Base-by-base conservation (phyloP, 2,113 vertebrate species). In the Indri indri region DNA sequence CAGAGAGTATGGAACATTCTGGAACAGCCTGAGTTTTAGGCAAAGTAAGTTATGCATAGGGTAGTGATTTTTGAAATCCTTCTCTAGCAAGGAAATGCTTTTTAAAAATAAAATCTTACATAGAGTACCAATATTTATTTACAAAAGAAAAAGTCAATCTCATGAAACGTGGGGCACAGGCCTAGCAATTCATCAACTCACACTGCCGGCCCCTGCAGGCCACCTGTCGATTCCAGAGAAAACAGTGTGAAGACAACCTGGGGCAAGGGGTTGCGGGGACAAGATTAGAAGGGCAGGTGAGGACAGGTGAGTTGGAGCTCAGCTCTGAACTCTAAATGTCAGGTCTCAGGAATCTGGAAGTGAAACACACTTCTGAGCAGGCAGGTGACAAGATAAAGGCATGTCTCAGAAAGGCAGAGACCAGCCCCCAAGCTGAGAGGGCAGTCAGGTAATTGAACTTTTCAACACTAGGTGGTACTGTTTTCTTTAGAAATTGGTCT, bases 401-500 rank as follows among this genome's bases (percentile, higher is more conserved):
- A 25, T 25, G 40, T 71, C 81, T 68, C 6, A 73, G 47, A 85
- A 59, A 13, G 7, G 12, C 14, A 66, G n/a, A 23, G 34, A 12
- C 2, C 0, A 1, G 25, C 18, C 10, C 10, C 11, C 22, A 30
- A 54, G 52, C 40, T 5, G 16, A 61, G 30, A 93, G 22, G 32
- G 65, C 34, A 66, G 9, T 50, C 2, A 0, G 84, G 59, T n/a
- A 37, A 84, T 95, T 90, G 88, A 70, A 83, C 52, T 95, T 88
- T 66, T 65, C 52, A 93, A 93, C 97, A 95, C 96, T 94, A 97
- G 97, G 94, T 91, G 98, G 52, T 94, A 95, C 95, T 97, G 80
- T 92, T 96, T 91, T 76, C 94, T 52, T 89, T 42, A 52, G 20
- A 77, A 92, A 66, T 37, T 3, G 7, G 11, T 61, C 59, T 73